These are phyloP conservation scores for Brachionus sp. DNA, from an alignment of 1,140 invertebrate species.

Conservation along the genomic window DNA sequence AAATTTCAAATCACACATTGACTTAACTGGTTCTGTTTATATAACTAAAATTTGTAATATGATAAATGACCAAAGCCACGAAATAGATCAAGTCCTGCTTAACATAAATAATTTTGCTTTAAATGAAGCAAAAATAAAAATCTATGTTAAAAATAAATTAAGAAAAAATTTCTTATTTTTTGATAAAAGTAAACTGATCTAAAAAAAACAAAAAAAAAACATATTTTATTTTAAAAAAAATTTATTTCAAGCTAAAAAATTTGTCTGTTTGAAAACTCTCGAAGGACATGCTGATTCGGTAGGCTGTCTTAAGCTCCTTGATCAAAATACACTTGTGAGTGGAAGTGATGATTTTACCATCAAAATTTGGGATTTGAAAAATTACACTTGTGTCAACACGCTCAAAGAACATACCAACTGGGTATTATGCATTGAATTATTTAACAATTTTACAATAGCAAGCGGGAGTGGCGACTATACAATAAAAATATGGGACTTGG, in stretches of 20 bases:
- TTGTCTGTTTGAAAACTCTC: background rate
- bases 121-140: no score
- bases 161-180: no score
- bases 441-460: background rate
- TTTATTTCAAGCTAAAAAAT: background rate
- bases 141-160: no score
- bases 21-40: no score
- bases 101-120: no score
- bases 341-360: background rate
- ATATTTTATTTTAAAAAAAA: background rate
- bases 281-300: background rate
- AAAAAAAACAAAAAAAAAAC: background rate
- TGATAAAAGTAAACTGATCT: no score
- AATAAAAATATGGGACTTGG: background rate
- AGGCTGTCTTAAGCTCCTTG: background rate
- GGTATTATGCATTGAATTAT: background rate
- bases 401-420: background rate
- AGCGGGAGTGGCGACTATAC: background rate
- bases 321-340: background rate
- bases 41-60: no score
- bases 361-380: background rate
- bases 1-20: no score
- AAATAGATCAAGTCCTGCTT: no score
- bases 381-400: background rate
- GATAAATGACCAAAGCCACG: no score